Percentiles rank a stretch among this genome's conserved stretches.
phyloP scores from a whole-genome alignment of 2,797 vertebrate genomes.

The Anguilla obscura region DNA sequence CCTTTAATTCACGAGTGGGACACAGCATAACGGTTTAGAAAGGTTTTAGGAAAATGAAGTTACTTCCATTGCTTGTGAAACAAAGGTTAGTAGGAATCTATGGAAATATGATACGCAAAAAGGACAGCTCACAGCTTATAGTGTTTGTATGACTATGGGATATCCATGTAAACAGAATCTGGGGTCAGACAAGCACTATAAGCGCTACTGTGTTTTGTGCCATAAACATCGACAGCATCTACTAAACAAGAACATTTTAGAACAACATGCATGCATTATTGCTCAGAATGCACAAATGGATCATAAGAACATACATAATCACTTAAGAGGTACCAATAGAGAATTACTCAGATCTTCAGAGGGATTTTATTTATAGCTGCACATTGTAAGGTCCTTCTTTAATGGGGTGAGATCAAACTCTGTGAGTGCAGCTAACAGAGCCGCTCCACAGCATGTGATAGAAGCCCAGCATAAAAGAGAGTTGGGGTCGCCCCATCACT shows the following conservation, averaged over 20 bases:
- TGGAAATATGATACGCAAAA: not conserved
- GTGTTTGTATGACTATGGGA: not conserved
- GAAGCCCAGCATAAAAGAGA: constrained; percentile 5
- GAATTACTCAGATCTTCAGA: not conserved
- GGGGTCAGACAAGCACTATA: not conserved
- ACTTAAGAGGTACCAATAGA: not conserved
- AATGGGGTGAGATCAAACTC: constrained; percentile 22
- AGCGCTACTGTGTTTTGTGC: not conserved
- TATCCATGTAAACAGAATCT: not conserved
- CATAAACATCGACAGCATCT: not conserved
- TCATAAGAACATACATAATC: not conserved
- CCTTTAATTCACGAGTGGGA: not conserved
- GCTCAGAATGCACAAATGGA: not conserved
- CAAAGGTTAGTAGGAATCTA: not conserved
- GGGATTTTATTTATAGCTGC: constrained; percentile 3
- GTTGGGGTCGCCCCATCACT: constrained; percentile 16
- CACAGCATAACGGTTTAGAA: not conserved
- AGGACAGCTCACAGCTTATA: not conserved
- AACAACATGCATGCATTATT: not conserved
- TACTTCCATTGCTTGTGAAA: not conserved
- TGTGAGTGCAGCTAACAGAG: constrained; percentile 26
- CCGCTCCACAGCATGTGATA: constrained; percentile 13
- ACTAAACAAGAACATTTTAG: not conserved
- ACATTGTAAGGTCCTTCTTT: constrained; percentile 29
- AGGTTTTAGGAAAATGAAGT: not conserved